These are phyloP conservation scores for Perizoma affinitatum DNA, from an alignment of 2,888 invertebrate genomes.

Conservation along the genomic window DNA sequence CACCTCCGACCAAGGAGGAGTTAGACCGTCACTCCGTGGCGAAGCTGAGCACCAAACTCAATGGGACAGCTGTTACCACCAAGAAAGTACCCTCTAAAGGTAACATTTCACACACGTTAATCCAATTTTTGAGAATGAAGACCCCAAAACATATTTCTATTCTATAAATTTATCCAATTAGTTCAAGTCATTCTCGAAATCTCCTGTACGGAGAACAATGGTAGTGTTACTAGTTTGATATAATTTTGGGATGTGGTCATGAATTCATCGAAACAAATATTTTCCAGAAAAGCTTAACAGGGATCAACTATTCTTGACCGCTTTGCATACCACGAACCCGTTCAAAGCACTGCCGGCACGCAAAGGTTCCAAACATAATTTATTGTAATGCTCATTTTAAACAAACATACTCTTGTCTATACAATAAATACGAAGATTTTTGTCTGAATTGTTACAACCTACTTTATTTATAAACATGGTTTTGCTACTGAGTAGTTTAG, in stretches of 20 bases:
- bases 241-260: too few relatives aligned
- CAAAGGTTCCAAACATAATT: constrained; percentile 60
- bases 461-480: background rate
- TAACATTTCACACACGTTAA: constrained; percentile 34
- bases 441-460: constrained; percentile 13
- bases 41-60: constrained; percentile 61
- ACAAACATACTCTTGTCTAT: constrained; percentile 14
- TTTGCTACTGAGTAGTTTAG: background rate
- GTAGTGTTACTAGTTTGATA: too few relatives aligned
- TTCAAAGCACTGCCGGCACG: constrained; percentile 64
- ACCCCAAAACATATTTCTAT: too few relatives aligned
- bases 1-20: constrained; percentile 39
- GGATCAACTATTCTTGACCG: constrained; percentile 64
- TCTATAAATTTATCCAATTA: too few relatives aligned
- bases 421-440: constrained; percentile 15
- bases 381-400: constrained; percentile 20
- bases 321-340: constrained; percentile 73
- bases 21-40: constrained; percentile 45
- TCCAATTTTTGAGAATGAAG: too few relatives aligned
- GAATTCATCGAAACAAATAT: constrained; percentile 23
- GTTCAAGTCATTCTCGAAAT: too few relatives aligned
- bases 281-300: constrained; percentile 61
- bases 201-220: too few relatives aligned
- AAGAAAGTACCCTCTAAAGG: constrained; percentile 63
- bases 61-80: constrained; percentile 62